These are phyloP conservation scores for Temnothorax rugatulus DNA, from an alignment of 2,888 invertebrate genomes.

Conservation along the genomic window DNA sequence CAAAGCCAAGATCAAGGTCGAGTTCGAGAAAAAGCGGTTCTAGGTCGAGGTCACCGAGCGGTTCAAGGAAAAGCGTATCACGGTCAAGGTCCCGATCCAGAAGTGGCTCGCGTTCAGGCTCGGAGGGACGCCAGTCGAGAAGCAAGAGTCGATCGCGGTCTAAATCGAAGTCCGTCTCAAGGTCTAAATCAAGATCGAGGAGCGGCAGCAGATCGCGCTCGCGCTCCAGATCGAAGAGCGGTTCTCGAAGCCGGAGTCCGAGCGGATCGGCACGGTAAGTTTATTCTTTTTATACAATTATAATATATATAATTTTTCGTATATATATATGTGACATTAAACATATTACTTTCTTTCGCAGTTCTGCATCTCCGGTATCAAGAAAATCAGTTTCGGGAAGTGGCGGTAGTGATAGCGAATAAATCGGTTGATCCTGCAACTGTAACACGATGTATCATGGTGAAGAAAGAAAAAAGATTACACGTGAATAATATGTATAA, in stretches of 20 bases:
- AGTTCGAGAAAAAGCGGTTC: constrained; percentile 85
- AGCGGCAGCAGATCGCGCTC: constrained; percentile 79
- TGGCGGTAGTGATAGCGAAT: constrained; percentile 75
- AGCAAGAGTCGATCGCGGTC: constrained; percentile 80
- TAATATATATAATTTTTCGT: background rate
- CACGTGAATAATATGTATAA: constrained; percentile 19
- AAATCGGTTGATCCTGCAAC: background rate
- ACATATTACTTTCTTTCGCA: constrained; percentile 55
- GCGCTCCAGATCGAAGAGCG: constrained; percentile 77
- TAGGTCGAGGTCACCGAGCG: constrained; percentile 83
- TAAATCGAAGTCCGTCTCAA: constrained; percentile 73
- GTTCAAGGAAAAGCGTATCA: constrained; percentile 72
- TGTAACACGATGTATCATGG: background rate
- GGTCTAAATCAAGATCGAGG: constrained; percentile 78
- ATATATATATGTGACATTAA: background rate
- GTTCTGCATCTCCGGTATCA: constrained; percentile 88
- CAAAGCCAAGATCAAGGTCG: constrained; percentile 84
- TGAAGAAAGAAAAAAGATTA: background rate
- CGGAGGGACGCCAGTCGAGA: constrained; percentile 76
- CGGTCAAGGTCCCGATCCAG: constrained; percentile 72
- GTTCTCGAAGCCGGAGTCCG: constrained; percentile 84
- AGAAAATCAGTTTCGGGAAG: constrained; percentile 88
- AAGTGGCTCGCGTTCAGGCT: constrained; percentile 85
- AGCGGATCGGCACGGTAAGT: constrained; percentile 82
- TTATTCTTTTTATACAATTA: background rate